These are phyloP conservation scores for Leptestheria dahalacensis DNA, from an alignment of 1,140 invertebrate species.

Conservation along the genomic window DNA sequence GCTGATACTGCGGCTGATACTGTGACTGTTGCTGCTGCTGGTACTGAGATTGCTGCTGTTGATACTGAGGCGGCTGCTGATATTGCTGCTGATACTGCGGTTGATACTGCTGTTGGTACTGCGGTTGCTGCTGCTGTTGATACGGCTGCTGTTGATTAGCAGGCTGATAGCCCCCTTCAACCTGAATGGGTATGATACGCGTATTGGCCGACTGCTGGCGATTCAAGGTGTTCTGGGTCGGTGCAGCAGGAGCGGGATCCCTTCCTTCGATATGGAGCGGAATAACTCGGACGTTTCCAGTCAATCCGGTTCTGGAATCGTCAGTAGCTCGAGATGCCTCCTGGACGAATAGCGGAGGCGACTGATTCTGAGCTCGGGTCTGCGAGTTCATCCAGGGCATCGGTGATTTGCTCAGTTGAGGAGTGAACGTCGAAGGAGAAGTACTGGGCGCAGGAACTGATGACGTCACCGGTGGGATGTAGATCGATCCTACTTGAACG, in stretches of 20 bases:
- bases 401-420: conserved; percentile 35
- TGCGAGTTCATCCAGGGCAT: conserved; percentile 39
- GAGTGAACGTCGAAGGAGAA: conserved; percentile 17
- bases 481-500: conserved; percentile 24
- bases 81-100: conserved; percentile 20
- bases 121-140: conserved; percentile 15
- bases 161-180: conserved; percentile 26
- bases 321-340: conserved; percentile 17
- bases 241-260: conserved; percentile 16
- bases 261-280: conserved; percentile 23
- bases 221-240: background rate
- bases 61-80: conserved; percentile 6
- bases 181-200: conserved; percentile 34
- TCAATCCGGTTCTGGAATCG: conserved; percentile 6
- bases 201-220: conserved; percentile 16
- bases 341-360: conserved; percentile 30
- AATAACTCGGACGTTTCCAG: conserved; percentile 13
- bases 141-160: background rate
- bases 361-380: conserved; percentile 31
- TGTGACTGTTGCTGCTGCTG: conserved; percentile 16
- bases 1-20: conserved; percentile 17
- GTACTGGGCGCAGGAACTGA: conserved; percentile 11
- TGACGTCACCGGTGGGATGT: conserved; percentile 23
- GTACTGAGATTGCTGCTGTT: background rate
- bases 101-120: conserved; percentile 18